phyloP scores from a whole-genome alignment of 2,113 vertebrate species.

The Ciconia stormi region DNA sequence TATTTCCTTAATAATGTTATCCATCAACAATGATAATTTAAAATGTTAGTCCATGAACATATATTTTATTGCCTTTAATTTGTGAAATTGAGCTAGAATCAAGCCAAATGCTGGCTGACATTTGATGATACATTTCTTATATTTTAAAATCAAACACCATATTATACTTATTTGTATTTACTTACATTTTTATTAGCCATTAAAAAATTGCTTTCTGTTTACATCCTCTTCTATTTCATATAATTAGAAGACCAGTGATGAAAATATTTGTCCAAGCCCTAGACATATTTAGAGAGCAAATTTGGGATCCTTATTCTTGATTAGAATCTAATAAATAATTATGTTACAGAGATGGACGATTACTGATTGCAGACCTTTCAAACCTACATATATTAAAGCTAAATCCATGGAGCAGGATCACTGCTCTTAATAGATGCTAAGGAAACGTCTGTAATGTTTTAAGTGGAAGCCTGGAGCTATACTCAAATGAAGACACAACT shows the following conservation, averaged over 20 bases:
- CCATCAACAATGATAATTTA: not conserved
- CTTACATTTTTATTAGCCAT: not conserved
- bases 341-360: not conserved
- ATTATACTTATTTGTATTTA: not conserved
- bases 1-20: not conserved
- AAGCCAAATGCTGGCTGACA: not conserved
- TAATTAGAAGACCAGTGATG: not conserved
- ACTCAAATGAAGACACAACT: not conserved
- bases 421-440: not conserved
- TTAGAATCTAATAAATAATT: not conserved
- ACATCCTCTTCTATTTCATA: not conserved
- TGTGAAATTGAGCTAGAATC: not conserved
- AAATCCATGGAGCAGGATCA: not conserved
- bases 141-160: not conserved
- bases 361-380: not conserved
- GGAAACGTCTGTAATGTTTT: not conserved
- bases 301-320: not conserved
- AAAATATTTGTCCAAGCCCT: not conserved
- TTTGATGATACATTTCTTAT: not conserved
- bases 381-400: not conserved
- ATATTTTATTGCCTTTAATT: not conserved
- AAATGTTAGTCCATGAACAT: not conserved
- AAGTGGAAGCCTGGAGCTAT: not conserved
- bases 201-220: not conserved
- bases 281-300: not conserved